Percentiles rank a stretch among this genome's conserved stretches.
Conservation (phyloP, 2,888 invertebrate species). For the Homarus gammarus region DNA sequence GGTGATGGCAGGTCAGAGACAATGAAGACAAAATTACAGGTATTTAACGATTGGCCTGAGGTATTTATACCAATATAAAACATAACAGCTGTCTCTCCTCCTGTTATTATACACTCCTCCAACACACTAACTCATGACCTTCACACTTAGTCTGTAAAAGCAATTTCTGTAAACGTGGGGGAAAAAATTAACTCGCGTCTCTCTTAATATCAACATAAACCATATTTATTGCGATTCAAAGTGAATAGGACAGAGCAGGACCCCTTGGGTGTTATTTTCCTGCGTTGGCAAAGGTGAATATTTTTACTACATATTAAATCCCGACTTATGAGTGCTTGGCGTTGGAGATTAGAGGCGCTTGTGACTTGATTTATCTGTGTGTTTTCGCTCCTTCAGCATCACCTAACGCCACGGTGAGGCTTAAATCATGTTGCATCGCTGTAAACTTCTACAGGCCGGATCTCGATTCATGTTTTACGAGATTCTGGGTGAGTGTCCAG, state of each 20-base stretch:
- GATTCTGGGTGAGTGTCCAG: too few relatives aligned
- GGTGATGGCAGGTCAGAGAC: not conserved
- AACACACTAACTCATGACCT: not conserved
- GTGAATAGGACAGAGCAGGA: not conserved
- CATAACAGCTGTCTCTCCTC: not conserved
- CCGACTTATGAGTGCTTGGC: too few relatives aligned
- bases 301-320: too few relatives aligned
- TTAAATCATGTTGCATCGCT: too few relatives aligned
- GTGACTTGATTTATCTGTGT: too few relatives aligned
- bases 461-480: too few relatives aligned
- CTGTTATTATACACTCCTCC: not conserved
- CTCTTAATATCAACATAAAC: not conserved
- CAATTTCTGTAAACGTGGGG: not conserved
- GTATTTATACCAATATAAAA: not conserved
- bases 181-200: not conserved
- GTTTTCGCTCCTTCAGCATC: too few relatives aligned
- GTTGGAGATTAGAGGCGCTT: too few relatives aligned
- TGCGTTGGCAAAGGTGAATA: too few relatives aligned
- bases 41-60: not conserved
- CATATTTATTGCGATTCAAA: not conserved
- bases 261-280: too few relatives aligned
- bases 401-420: too few relatives aligned
- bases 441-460: too few relatives aligned
- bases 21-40: conserved; percentile 8
- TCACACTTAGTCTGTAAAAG: not conserved